Conservation (phyloP, 1,140 invertebrate species). For the Paraescarpia echinospica region DNA sequence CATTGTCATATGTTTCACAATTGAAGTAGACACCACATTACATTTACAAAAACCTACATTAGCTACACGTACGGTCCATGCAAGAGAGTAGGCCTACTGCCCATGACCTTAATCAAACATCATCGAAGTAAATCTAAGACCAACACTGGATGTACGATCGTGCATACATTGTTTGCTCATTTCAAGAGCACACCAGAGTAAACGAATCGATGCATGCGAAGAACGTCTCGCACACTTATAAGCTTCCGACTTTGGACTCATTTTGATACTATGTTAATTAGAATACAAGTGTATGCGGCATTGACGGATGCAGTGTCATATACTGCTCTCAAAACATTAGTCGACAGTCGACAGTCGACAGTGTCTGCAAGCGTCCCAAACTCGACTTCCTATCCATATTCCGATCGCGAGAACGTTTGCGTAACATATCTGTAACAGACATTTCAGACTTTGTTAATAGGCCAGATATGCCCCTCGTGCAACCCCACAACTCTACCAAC, state of each 20-base stretch:
- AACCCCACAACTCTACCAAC: too few relatives aligned
- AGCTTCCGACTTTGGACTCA: neutral
- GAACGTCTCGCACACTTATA: neutral
- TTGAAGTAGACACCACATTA: neutral
- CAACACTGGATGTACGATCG: neutral
- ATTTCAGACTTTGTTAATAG: too few relatives aligned
- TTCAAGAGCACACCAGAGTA: neutral
- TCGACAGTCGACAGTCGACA: neutral
- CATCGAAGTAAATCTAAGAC: neutral
- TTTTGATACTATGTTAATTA: neutral
- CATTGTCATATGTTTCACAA: neutral
- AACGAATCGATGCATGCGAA: neutral
- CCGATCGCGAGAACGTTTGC: too few relatives aligned
- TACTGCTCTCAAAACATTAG: neutral
- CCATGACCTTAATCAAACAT: neutral
- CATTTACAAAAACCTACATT: neutral
- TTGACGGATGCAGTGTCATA: neutral
- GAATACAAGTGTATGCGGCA: neutral
- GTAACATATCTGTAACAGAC: too few relatives aligned
- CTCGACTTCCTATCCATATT: too few relatives aligned
- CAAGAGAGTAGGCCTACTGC: neutral
- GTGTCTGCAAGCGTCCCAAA: too few relatives aligned
- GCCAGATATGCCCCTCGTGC: too few relatives aligned
- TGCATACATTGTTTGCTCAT: neutral
- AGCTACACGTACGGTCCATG: neutral